Conservation (phyloP, 1,140 invertebrate genomes). For the Belonocnema kinseyi region DNA sequence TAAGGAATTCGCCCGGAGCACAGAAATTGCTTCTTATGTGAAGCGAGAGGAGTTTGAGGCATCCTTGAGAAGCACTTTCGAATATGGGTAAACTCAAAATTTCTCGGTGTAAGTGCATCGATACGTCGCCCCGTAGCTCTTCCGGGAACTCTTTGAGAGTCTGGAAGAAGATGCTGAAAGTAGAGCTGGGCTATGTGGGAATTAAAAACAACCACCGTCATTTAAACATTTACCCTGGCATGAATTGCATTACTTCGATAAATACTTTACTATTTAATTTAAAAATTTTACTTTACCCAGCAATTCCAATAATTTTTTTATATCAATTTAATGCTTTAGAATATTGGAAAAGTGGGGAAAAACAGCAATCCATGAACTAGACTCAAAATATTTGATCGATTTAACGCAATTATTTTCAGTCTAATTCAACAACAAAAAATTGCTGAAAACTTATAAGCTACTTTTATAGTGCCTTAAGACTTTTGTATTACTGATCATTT, state of each 20-base stretch:
- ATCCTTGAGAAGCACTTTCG: conserved; percentile 93
- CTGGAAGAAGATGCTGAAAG: conserved; percentile 75
- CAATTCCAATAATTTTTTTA: too few species aligned
- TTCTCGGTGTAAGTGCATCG: conserved; percentile 95
- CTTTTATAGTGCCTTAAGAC: too few species aligned
- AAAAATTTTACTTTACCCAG: too few species aligned
- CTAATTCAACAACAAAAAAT: too few species aligned
- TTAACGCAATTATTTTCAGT: too few species aligned
- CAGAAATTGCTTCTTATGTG: conserved; percentile 95
- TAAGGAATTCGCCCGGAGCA: conserved; percentile 96
- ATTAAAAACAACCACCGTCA: neutral
- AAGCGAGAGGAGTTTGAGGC: conserved; percentile 91
- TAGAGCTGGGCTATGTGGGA: neutral
- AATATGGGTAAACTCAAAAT: conserved; percentile 96
- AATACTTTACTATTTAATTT: too few species aligned
- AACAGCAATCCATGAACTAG: too few species aligned
- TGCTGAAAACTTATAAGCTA: too few species aligned
- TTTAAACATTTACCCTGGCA: neutral
- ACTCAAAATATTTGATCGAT: too few species aligned
- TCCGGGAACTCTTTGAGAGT: conserved; percentile 97
- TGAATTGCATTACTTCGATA: conserved; percentile 19
- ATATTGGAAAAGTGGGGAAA: too few species aligned
- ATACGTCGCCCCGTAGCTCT: conserved; percentile 95
- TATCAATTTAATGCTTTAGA: too few species aligned
- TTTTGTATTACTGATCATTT: too few species aligned